Conservation (phyloP, 2,113 vertebrate genomes). For the Hoplias malabaricus region DNA sequence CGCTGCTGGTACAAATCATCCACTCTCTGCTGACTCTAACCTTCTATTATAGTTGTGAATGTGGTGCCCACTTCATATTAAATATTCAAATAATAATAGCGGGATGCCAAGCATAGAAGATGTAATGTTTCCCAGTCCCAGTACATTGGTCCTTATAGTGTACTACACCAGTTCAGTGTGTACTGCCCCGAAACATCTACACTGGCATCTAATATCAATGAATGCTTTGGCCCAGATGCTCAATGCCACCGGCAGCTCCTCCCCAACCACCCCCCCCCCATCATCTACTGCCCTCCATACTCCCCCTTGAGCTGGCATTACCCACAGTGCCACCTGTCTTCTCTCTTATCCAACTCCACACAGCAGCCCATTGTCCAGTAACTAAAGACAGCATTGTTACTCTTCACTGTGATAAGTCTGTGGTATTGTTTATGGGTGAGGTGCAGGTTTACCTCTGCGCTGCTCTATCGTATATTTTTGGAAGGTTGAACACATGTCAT, state of each 20-base stretch:
- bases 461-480: too few relatives aligned
- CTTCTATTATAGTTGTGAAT: too few relatives aligned
- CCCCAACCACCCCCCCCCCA: not conserved
- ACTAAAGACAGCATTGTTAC: not conserved
- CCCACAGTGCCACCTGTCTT: not conserved
- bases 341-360: not conserved
- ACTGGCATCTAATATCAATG: slow-evolving; percentile 10
- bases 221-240: not conserved
- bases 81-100: too few relatives aligned
- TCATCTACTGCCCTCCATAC: not conserved
- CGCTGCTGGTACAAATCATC: too few relatives aligned
- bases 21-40: too few relatives aligned
- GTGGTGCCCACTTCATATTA: too few relatives aligned
- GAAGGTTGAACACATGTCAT: too few relatives aligned
- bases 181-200: too few relatives aligned
- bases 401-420: not conserved
- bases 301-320: not conserved
- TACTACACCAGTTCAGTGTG: too few relatives aligned
- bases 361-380: not conserved
- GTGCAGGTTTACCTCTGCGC: not conserved
- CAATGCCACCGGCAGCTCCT: not conserved
- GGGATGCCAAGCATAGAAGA: too few relatives aligned
- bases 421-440: not conserved
- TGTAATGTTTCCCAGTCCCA: too few relatives aligned
- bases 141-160: too few relatives aligned